These are phyloP conservation scores for Mustelus asterias DNA, from an alignment of 2,113 vertebrate genomes.

Conservation along the genomic window DNA sequence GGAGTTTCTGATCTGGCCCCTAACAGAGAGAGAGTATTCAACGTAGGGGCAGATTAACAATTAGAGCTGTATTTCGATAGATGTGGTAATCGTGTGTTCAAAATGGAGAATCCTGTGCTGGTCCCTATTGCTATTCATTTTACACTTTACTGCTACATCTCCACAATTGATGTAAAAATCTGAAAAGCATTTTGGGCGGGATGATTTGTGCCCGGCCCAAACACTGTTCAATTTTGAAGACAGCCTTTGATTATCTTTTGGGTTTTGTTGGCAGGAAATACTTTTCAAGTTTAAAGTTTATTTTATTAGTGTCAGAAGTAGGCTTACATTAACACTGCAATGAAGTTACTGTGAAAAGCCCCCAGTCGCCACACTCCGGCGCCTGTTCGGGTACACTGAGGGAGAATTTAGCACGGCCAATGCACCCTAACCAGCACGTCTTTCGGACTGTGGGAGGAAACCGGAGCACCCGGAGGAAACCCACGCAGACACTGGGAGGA, in stretches of 20 bases:
- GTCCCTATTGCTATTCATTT: neutral
- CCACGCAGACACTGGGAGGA: too few relatives aligned
- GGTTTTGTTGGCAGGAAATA: neutral
- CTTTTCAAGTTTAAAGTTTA: too few relatives aligned
- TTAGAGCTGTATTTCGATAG: neutral
- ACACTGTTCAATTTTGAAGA: neutral
- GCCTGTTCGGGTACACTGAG: too few relatives aligned
- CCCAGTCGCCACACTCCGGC: too few relatives aligned
- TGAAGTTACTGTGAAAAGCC: too few relatives aligned
- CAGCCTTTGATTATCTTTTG: neutral
- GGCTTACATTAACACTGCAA: too few relatives aligned
- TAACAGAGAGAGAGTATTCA: neutral
- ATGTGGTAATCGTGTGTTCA: neutral
- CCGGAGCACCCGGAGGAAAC: too few relatives aligned
- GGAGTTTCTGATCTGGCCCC: too few relatives aligned
- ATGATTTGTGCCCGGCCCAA: neutral
- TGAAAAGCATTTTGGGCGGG: neutral
- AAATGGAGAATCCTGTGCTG: neutral
- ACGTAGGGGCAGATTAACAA: neutral
- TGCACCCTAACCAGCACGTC: too few relatives aligned
- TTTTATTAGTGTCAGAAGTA: too few relatives aligned
- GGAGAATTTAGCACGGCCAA: too few relatives aligned
- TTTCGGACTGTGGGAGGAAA: too few relatives aligned
- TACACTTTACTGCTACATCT: neutral
- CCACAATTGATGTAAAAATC: neutral